These are phyloP conservation scores for Tribolium castaneum DNA, from an alignment of 1,140 invertebrate species.

Conservation along the genomic window DNA sequence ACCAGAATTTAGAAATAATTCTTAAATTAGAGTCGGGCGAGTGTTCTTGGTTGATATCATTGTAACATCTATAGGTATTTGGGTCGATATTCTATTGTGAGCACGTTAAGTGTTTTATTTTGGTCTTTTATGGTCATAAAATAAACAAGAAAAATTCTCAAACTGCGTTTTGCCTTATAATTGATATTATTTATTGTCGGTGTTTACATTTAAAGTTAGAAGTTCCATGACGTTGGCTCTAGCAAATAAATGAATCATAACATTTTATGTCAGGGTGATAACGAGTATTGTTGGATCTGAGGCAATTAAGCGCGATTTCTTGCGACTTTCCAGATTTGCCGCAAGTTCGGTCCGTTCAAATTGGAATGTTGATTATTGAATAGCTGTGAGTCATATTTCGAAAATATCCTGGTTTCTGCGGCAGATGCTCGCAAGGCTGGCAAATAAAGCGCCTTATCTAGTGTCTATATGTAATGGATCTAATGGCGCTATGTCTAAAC, in stretches of 20 bases:
- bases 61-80: conserved; percentile 34
- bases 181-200: conserved; percentile 32
- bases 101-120: conserved; percentile 33
- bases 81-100: conserved; percentile 35
- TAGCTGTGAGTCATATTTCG: conserved; percentile 26
- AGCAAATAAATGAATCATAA: conserved; percentile 27
- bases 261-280: conserved; percentile 14
- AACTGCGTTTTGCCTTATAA: conserved; percentile 9
- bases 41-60: conserved; percentile 11
- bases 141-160: not conserved
- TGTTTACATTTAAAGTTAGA: conserved; percentile 9
- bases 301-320: no score
- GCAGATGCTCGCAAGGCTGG: conserved; percentile 13
- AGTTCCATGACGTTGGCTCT: conserved; percentile 6
- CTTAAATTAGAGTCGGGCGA: not conserved
- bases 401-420: conserved; percentile 18
- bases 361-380: conserved; percentile 34
- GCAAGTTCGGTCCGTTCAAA: not conserved
- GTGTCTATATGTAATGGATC: conserved; percentile 19
- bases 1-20: not conserved
- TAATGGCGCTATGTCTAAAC: conserved; percentile 13
- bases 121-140: conserved; percentile 15
- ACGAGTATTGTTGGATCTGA: not conserved
- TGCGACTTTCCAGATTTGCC: no score
- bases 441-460: conserved; percentile 25